Conservation (phyloP, 2,113 vertebrate genomes). For the Alexandromys fortis region DNA sequence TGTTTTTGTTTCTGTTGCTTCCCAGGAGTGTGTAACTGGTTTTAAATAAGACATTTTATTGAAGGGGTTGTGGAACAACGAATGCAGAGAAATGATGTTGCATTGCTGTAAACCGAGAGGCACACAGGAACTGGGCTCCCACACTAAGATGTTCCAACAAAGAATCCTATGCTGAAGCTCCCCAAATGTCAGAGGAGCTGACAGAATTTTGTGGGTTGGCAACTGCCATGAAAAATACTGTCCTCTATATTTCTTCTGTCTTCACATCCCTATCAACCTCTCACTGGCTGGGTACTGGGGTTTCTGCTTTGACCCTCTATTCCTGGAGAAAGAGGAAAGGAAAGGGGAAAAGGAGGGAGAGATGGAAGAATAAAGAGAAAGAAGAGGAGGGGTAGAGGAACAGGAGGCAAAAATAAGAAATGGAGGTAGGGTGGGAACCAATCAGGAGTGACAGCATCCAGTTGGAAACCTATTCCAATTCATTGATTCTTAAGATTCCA, state of each 20-base stretch:
- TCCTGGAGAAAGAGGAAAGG: background rate
- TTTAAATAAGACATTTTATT: background rate
- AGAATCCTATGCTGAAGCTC: background rate
- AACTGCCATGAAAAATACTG: too few relatives aligned
- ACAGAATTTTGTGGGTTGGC: background rate
- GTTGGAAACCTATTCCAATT: background rate
- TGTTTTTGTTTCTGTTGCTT: background rate
- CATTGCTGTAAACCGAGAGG: background rate
- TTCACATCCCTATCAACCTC: too few relatives aligned
- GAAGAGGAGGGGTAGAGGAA: background rate
- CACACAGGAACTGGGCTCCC: background rate
- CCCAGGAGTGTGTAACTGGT: background rate
- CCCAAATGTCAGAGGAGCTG: background rate
- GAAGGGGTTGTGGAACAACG: background rate
- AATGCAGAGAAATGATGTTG: background rate
- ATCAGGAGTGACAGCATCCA: too few relatives aligned
- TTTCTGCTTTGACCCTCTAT: background rate
- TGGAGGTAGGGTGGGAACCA: background rate
- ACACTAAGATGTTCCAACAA: background rate
- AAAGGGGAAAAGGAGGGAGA: background rate
- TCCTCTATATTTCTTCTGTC: background rate
- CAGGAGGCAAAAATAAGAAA: background rate
- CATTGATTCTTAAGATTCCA: background rate
- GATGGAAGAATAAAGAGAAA: background rate
- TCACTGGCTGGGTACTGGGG: background rate